Percentiles rank a stretch among this genome's conserved stretches.
Conservation (phyloP, 2,888 invertebrate genomes). For the Hedychridium roseum region DNA sequence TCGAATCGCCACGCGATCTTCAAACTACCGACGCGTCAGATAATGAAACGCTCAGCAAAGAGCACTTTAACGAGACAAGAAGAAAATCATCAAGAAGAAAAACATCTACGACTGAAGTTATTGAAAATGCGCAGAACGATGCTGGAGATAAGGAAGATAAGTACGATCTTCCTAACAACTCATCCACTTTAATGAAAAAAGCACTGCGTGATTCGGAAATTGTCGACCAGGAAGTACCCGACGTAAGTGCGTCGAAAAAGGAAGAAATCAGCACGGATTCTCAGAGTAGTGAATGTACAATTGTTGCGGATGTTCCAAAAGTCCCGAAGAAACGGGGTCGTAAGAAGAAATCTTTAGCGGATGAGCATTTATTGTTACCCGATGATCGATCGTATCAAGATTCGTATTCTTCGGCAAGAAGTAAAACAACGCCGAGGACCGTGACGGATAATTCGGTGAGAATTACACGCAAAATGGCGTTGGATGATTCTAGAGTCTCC, state of each 20-base stretch:
- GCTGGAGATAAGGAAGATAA: background rate
- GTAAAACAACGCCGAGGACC: too few species aligned
- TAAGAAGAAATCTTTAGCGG: constrained; percentile 35
- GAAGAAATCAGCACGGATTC: background rate
- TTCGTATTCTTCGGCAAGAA: background rate
- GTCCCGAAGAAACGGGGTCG: constrained; percentile 29
- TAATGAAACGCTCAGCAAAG: background rate
- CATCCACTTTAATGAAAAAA: background rate
- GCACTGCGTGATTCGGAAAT: background rate
- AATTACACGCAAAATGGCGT: too few species aligned
- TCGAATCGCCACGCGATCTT: too few species aligned
- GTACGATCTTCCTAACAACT: background rate
- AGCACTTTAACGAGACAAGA: background rate
- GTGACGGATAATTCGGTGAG: too few species aligned
- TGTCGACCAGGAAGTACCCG: background rate
- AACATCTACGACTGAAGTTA: background rate
- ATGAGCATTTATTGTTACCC: constrained; percentile 21
- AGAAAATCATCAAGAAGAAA: constrained; percentile 18
- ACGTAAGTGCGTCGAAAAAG: background rate
- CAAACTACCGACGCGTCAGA: too few species aligned
- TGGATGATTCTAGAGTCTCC: too few species aligned
- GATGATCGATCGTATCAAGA: too few species aligned
- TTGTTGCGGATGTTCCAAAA: constrained; percentile 20
- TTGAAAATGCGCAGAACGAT: background rate
- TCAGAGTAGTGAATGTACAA: background rate